Evolutionary conservation across 2,113 vertebrate species (phyloP), one percentile per base, ranked within the genome.

Genomic region (Platichthys flesus): DNA sequence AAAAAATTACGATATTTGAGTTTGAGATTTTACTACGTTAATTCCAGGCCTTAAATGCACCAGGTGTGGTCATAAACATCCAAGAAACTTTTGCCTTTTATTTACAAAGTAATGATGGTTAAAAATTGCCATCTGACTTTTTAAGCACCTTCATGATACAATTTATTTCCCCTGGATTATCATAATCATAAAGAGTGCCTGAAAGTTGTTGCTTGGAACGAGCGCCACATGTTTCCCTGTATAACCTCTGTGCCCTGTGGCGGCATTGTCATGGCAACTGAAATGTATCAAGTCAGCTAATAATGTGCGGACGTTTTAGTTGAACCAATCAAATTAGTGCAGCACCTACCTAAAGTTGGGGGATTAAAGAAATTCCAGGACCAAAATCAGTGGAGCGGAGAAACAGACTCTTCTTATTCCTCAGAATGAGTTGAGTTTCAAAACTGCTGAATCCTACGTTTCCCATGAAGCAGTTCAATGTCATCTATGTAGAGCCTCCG

Each of bases 141-240:
- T 71, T 28, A 31, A 67, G n/a, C 63, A 35, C 18, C 9, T 57
- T 42, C 3, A 20, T 67, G 37, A 72, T 72, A 0, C 3, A 56
- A 12, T 71, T 82, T 28, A 15, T 74, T 76, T 37, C 7, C 42
- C 54, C 5, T 21, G 52, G 47, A 55, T 80, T 77, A 49, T 57
- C 60, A 60, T 51, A 21, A 64, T 67, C 37, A 45, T 79, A 65
- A 72, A 57, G n/a, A 40, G 65, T 65, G 63, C 18, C 35, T 28
- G 58, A 55, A 9, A 42, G 24, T 40, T 60, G 63, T 73, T 59
- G 54, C 45, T 57, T 70, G 45, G 42, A 78, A 76, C 52, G 18
- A 71, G 58, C 12, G 40, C 81, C 82, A 78, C 54, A 57, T 79
- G 81, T 66, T 69, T 6, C 59, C 24, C 28, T n/a, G 58, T 60